phyloP scores from a whole-genome alignment of 2,113 vertebrate species.

The Tauraco erythrolophus region DNA sequence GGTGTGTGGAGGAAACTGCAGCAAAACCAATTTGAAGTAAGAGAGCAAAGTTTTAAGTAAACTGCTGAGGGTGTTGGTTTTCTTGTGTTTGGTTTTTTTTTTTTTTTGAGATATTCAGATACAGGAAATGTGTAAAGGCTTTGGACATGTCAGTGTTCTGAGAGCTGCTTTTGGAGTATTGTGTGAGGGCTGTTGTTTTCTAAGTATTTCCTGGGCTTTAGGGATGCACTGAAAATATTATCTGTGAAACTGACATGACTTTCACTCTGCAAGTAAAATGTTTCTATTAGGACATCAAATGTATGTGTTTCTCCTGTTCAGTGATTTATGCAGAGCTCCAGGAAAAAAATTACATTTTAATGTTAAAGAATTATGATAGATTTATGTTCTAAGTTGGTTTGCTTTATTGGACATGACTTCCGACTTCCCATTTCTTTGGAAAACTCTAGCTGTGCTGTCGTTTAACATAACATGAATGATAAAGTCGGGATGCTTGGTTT shows the following conservation, averaged over 20 bases:
- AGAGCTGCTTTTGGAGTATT: neutral
- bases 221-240: neutral
- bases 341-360: neutral
- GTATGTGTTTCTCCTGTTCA: neutral
- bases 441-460: neutral
- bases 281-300: neutral
- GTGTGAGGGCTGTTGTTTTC: neutral
- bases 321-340: neutral
- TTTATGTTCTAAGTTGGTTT: neutral
- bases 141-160: neutral
- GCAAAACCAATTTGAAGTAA: neutral
- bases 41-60: neutral
- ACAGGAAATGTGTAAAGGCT: neutral
- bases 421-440: neutral
- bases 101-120: neutral
- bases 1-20: rapidly evolving
- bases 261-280: neutral
- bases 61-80: neutral
- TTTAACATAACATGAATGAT: rapidly evolving
- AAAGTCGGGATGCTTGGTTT: rapidly evolving
- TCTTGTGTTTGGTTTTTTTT: neutral
- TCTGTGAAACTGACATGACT: neutral
- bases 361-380: neutral
- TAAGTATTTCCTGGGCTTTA: neutral
- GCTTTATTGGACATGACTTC: neutral